Conservation (phyloP, 1,140 invertebrate genomes). For the Drosophila malerkotliana region DNA sequence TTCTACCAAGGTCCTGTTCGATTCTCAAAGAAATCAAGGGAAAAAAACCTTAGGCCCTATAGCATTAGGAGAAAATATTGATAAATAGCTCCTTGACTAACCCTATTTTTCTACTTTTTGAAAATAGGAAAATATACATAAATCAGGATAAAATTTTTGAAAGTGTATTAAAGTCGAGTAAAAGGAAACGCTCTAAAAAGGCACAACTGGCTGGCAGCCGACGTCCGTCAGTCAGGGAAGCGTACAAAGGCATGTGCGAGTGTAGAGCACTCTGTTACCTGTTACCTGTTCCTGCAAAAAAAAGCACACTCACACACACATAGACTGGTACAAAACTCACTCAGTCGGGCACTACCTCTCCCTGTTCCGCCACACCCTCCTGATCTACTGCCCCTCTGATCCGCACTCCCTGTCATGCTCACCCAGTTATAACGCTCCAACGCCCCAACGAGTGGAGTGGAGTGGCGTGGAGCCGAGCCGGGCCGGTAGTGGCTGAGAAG, state of each 20-base stretch:
- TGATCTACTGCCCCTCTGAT: background rate
- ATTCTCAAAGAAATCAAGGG: too few species aligned
- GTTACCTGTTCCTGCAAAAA: conserved; percentile 38
- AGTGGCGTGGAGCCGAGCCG: background rate
- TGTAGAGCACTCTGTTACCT: conserved; percentile 29
- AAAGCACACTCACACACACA: background rate
- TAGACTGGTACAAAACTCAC: background rate
- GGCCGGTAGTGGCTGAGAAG: too few species aligned
- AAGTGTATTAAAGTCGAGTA: conserved; percentile 12
- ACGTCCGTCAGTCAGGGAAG: conserved; percentile 36
- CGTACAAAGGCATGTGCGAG: conserved; percentile 37
- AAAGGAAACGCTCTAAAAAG: conserved; percentile 42
- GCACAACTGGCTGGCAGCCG: conserved; percentile 41
- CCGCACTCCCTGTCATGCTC: conserved; percentile 15
- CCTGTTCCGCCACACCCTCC: background rate
- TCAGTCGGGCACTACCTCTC: background rate
- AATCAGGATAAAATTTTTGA: background rate
- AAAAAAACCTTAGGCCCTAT: too few species aligned
- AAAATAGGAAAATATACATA: background rate
- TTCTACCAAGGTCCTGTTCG: background rate
- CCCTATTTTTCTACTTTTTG: too few species aligned
- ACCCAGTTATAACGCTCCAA: conserved; percentile 57
- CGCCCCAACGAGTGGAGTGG: conserved; percentile 47
- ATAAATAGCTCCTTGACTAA: too few species aligned
- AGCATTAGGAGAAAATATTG: too few species aligned